Percentiles rank a stretch among this genome's conserved stretches.
phyloP scores from a whole-genome alignment of 2,888 invertebrate species.

The Eupeodes luniger region DNA sequence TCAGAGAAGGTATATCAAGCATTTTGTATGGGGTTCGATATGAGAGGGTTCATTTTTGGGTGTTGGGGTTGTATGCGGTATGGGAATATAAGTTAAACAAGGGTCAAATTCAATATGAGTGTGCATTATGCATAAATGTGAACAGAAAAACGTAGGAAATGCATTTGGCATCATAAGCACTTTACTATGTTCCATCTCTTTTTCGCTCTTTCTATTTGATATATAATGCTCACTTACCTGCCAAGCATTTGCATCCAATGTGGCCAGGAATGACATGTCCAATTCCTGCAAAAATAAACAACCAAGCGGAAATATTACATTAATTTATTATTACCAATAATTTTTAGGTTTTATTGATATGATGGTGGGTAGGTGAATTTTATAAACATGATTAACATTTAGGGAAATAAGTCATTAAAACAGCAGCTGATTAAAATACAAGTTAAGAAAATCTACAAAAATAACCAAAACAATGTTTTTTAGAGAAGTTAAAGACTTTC shows the following conservation, averaged over 20 bases:
- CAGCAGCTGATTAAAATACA: too few relatives aligned
- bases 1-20: not conserved
- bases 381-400: not conserved
- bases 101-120: slow-evolving; percentile 13
- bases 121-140: slow-evolving; percentile 64
- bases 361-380: not conserved
- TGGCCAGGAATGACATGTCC: slow-evolving; percentile 85
- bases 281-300: slow-evolving; percentile 81
- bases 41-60: not conserved
- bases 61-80: not conserved
- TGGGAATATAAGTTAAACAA: not conserved
- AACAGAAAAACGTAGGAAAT: slow-evolving; percentile 36
- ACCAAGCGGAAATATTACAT: slow-evolving; percentile 50
- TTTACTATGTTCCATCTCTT: slow-evolving; percentile 2
- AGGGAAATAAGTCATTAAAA: too few relatives aligned
- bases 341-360: not conserved
- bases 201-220: too few relatives aligned
- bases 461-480: too few relatives aligned
- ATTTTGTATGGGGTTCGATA: not conserved
- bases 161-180: slow-evolving; percentile 32
- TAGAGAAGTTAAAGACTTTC: too few relatives aligned
- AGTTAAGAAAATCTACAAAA: too few relatives aligned
- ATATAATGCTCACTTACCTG: slow-evolving; percentile 83
- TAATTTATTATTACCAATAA: slow-evolving; percentile 36
- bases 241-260: slow-evolving; percentile 85